Percentiles rank a stretch among this genome's conserved stretches.
Evolutionary conservation across 2,888 invertebrate genomes (phyloP).

Genomic region (Hydroisotoma schaefferi): DNA sequence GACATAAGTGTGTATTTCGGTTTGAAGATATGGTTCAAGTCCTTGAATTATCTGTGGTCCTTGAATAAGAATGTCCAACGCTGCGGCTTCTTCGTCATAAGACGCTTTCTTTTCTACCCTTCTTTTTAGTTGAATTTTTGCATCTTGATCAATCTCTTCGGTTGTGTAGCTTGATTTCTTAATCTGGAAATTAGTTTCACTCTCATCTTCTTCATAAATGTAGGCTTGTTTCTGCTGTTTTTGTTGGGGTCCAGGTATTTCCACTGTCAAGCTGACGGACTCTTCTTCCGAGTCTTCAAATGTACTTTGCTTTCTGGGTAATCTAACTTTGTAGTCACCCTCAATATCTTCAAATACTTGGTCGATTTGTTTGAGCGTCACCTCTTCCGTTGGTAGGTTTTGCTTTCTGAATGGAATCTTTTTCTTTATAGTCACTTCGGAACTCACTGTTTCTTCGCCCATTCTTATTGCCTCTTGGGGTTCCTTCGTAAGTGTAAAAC

Average conservation of each 20-base stretch:
- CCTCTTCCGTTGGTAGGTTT: constrained; percentile 42
- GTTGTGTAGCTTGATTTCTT: constrained; percentile 52
- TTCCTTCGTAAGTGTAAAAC: constrained; percentile 19
- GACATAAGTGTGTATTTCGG: constrained; percentile 14
- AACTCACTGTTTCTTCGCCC: constrained; percentile 52
- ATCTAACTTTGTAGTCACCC: constrained; percentile 84
- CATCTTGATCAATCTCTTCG: constrained; percentile 53
- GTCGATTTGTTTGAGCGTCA: constrained; percentile 41
- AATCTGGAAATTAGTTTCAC: constrained; percentile 54
- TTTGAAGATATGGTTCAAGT: constrained; percentile 20
- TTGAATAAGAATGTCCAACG: constrained; percentile 34
- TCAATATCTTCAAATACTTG: constrained; percentile 59
- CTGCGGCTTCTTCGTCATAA: constrained; percentile 50
- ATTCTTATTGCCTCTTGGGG: constrained; percentile 24
- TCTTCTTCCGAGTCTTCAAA: constrained; percentile 62
- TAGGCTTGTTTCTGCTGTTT: constrained; percentile 10
- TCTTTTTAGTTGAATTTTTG: constrained; percentile 54
- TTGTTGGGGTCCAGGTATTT: constrained; percentile 47
- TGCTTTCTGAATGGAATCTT: constrained; percentile 51
- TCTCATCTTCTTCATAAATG: constrained; percentile 55
- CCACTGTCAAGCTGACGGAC: constrained; percentile 26
- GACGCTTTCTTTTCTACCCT: constrained; percentile 50
- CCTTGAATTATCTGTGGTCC: constrained; percentile 34
- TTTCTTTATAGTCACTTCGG: constrained; percentile 71
- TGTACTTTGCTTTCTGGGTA: constrained; percentile 56